phyloP scores from a whole-genome alignment of 2,797 vertebrate species.

The Gymnothorax javanicus region DNA sequence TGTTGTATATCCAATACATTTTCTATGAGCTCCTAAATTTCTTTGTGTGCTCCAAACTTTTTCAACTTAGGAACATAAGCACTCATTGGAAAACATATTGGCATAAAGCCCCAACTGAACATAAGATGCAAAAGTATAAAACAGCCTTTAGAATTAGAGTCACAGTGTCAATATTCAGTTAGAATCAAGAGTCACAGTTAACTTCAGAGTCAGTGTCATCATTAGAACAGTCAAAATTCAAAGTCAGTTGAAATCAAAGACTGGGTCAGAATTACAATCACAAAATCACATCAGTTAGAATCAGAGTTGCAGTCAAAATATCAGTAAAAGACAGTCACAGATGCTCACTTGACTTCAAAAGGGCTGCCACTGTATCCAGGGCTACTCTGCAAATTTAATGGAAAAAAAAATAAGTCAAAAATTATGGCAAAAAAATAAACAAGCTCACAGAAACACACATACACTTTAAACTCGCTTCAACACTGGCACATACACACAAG shows the following conservation, averaged over 20 bases:
- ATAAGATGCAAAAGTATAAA: no score
- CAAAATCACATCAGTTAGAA: neutral
- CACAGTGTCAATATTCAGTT: neutral
- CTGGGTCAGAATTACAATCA: neutral
- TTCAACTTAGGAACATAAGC: no score
- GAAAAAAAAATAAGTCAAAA: conserved; percentile 47
- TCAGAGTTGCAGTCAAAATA: neutral
- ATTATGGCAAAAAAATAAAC: conserved; percentile 38
- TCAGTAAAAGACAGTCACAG: neutral
- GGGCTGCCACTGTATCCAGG: conserved; percentile 92
- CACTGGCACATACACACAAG: conserved; percentile 30
- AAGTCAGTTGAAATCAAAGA: neutral
- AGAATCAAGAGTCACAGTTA: neutral
- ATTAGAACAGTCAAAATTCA: neutral
- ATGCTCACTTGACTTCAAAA: conserved; percentile 98
- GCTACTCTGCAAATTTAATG: conserved; percentile 85
- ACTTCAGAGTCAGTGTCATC: neutral
- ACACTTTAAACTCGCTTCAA: neutral
- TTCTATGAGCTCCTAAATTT: no score
- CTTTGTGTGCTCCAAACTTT: no score
- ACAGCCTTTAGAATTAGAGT: no score
- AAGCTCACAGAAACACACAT: neutral
- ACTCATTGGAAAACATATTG: no score
- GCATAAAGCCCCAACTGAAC: no score
- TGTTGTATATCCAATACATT: no score